Percentiles rank a stretch among this genome's conserved stretches.
Conservation (phyloP, 1,140 invertebrate genomes). For the Pseudachorutes palmiensis region DNA sequence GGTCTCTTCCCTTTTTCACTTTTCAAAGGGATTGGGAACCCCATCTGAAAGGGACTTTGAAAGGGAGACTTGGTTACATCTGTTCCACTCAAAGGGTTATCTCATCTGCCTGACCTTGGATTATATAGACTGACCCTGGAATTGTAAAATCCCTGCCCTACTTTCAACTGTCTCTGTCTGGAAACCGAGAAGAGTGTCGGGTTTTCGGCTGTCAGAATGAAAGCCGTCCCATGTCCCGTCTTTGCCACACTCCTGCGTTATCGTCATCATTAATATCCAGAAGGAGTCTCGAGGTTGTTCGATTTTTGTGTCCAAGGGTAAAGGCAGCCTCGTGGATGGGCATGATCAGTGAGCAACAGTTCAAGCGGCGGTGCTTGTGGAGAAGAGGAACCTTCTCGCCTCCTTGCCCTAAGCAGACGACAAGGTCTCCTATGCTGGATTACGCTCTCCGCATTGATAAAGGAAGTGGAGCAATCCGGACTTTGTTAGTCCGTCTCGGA, state of each 20-base stretch:
- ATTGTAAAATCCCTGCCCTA: not conserved
- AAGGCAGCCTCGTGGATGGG: too few species aligned
- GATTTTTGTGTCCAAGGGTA: slow-evolving; percentile 12
- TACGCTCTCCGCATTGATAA: not conserved
- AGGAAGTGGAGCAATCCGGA: not conserved
- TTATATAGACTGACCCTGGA: not conserved
- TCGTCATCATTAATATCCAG: not conserved
- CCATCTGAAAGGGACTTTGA: too few species aligned
- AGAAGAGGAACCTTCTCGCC: not conserved
- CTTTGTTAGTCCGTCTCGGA: not conserved
- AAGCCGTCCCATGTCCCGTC: not conserved
- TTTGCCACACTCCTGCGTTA: not conserved
- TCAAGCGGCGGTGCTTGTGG: not conserved
- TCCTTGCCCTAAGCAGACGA: too few species aligned
- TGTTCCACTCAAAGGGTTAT: not conserved
- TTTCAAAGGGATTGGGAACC: not conserved
- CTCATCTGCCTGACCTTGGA: not conserved
- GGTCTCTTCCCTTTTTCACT: not conserved
- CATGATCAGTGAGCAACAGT: too few species aligned
- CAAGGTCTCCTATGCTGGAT: not conserved
- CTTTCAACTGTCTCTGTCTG: not conserved
- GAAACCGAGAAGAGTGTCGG: too few species aligned
- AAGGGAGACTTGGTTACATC: not conserved
- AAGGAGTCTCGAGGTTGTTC: slow-evolving; percentile 15
- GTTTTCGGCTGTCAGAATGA: not conserved